A percentile compares a stretch with the other conserved stretches of the same genome.
phyloP scores from a whole-genome alignment of 2,113 vertebrate genomes.

The Perca schrenkii region DNA sequence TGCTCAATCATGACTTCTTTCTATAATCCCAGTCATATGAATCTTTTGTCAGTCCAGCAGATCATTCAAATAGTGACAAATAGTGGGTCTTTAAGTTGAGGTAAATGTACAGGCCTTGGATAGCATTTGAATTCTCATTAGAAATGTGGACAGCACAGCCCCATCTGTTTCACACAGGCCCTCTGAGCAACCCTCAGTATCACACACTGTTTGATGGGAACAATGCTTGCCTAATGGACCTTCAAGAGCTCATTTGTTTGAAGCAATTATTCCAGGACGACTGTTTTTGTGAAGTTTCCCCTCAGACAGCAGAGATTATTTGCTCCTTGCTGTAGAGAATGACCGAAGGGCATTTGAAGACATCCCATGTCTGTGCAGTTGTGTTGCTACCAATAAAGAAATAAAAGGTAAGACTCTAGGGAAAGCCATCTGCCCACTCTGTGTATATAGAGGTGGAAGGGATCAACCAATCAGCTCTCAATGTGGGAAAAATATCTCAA shows the following conservation, averaged over 20 bases:
- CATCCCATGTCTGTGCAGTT: constrained; percentile 41
- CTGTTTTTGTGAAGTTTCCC: constrained; percentile 60
- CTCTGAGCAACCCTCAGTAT: constrained; percentile 70
- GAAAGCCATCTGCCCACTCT: constrained; percentile 42
- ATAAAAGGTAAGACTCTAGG: constrained; percentile 23
- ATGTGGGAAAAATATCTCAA: constrained; percentile 50
- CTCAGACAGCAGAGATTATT: constrained; percentile 49
- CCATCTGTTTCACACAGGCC: constrained; percentile 59
- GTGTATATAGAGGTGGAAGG: constrained; percentile 28
- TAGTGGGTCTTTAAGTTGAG: constrained; percentile 27
- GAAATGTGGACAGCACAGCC: constrained; percentile 46
- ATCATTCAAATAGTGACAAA: neutral
- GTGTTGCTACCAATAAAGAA: constrained; percentile 23
- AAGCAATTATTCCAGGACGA: constrained; percentile 75
- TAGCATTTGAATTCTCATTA: constrained; percentile 66
- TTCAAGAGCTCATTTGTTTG: constrained; percentile 80
- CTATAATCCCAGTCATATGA: neutral
- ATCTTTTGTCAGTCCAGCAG: neutral
- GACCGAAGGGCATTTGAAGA: constrained; percentile 61
- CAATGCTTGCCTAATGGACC: constrained; percentile 75
- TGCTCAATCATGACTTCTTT: neutral
- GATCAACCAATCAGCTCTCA: constrained; percentile 48
- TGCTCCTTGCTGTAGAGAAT: constrained; percentile 52
- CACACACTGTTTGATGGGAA: constrained; percentile 40
- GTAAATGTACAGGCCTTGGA: constrained; percentile 50